Evolutionary conservation across 2,113 vertebrate genomes (phyloP).

Genomic region (Eurystomus gularis): DNA sequence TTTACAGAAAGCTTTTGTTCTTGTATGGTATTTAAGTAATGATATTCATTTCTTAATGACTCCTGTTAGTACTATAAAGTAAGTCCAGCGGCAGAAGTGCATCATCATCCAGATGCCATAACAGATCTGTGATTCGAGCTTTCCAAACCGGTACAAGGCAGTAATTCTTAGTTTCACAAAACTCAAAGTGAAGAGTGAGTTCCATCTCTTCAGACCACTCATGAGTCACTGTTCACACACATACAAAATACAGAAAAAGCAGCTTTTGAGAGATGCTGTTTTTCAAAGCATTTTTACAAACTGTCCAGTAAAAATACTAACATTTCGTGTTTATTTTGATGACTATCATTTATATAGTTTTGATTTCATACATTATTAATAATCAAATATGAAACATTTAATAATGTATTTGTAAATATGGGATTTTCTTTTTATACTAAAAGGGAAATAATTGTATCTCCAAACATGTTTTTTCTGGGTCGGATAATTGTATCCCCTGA

Average conservation of each 20-base stretch:
- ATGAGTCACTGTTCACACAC: background rate
- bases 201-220: background rate
- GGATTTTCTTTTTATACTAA: background rate
- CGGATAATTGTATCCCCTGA: background rate
- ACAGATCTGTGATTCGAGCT: background rate
- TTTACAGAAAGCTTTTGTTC: background rate
- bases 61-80: background rate
- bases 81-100: background rate
- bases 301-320: background rate
- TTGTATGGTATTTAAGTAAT: background rate
- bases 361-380: background rate
- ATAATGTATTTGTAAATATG: background rate
- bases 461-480: background rate
- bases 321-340: background rate
- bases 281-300: background rate
- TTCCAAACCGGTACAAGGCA: background rate
- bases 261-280: background rate
- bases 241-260: background rate
- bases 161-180: background rate
- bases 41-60: background rate
- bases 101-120: background rate
- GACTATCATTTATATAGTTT: background rate
- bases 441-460: background rate
- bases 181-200: background rate
- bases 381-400: too few relatives aligned